phyloP scores from a whole-genome alignment of 2,888 invertebrate genomes.

The Leucozona laternaria region DNA sequence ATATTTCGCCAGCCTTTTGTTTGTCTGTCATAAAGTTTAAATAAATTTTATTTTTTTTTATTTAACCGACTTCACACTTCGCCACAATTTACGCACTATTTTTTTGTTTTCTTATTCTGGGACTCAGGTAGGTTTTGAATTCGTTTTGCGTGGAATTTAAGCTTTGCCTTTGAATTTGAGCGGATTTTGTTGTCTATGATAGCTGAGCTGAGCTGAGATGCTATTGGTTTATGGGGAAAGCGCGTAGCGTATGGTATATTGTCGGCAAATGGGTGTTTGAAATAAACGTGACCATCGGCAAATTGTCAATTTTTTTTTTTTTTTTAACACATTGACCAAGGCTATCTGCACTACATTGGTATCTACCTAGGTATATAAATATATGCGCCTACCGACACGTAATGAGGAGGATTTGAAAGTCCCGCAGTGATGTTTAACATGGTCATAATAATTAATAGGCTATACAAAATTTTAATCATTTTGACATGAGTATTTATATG shows the following conservation, averaged over 20 bases:
- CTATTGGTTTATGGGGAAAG: conserved; percentile 18
- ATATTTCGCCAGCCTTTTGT: not conserved
- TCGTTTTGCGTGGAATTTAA: not conserved
- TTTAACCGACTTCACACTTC: conserved; percentile 13
- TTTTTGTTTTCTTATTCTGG: not conserved
- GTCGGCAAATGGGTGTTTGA: conserved; percentile 4
- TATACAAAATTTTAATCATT: not conserved
- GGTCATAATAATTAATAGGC: conserved; percentile 9
- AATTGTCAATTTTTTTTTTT: not conserved
- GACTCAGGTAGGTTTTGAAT: not conserved
- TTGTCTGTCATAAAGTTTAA: conserved; percentile 2
- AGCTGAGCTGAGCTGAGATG: not conserved
- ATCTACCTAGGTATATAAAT: no score
- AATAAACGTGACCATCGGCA: conserved; percentile 1
- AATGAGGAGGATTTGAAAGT: not conserved
- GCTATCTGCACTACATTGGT: not conserved
- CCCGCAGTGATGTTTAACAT: not conserved
- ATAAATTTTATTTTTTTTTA: conserved; percentile 1
- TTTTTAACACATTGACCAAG: not conserved
- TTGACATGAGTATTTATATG: no score
- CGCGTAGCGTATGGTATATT: not conserved
- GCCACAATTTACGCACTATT: not conserved
- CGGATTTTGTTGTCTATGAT: not conserved
- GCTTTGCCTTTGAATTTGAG: not conserved
- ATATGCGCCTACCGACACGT: no score